Conservation (phyloP, 2,113 vertebrate species). For the Pachycephala philippinensis region DNA sequence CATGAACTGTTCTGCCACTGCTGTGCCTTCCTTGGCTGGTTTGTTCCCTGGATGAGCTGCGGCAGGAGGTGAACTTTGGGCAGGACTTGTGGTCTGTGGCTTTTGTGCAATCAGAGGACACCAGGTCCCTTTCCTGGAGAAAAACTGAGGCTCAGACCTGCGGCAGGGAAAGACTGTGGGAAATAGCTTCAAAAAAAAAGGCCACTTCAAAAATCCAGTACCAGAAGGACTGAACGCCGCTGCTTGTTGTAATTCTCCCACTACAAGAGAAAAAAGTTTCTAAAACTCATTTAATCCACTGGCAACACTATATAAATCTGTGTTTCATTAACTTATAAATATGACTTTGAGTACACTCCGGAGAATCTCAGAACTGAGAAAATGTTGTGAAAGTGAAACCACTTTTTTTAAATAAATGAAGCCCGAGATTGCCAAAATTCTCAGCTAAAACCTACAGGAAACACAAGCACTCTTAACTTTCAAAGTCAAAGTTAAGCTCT, state of each 20-base stretch:
- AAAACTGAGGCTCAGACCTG: not conserved
- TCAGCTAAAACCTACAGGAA: not conserved
- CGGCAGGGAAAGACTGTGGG: not conserved
- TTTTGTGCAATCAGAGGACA: not conserved
- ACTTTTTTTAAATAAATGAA: not conserved
- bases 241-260: not conserved
- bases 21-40: not conserved
- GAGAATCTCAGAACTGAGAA: not conserved
- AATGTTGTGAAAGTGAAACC: not conserved
- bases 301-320: not conserved
- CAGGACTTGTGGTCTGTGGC: not conserved
- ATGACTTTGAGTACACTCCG: not conserved
- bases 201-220: not conserved
- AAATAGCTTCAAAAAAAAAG: not conserved
- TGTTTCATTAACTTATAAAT: not conserved
- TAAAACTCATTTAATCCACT: not conserved
- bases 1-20: not conserved
- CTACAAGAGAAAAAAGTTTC: not conserved
- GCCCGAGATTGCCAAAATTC: not conserved
- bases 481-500: not conserved
- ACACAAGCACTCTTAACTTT: not conserved
- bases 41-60: not conserved
- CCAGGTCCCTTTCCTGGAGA: not conserved
- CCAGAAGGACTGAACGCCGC: accelerated
- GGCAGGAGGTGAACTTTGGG: not conserved